Percentiles rank a stretch among this genome's conserved stretches.
These are phyloP conservation scores for Cranoglanis bouderius DNA, from an alignment of 2,113 vertebrate species.

Conservation along the genomic window DNA sequence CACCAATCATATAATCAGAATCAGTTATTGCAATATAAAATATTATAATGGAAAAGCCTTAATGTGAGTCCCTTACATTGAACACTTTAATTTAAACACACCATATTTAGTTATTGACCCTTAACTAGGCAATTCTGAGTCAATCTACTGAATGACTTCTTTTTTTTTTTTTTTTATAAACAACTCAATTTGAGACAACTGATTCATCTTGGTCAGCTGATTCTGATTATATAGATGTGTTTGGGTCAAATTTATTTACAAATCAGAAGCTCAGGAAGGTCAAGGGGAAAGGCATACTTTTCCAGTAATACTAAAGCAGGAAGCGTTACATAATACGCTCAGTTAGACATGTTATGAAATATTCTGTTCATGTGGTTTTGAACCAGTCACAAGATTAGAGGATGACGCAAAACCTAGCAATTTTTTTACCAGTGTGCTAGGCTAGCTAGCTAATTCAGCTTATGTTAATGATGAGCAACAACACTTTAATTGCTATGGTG, in stretches of 20 bases:
- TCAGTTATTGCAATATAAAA: not conserved
- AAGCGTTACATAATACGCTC: not conserved
- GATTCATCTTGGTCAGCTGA: not conserved
- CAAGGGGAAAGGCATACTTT: not conserved
- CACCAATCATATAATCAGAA: not conserved
- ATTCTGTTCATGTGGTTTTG: not conserved
- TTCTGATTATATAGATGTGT: not conserved
- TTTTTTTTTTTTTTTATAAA: not conserved
- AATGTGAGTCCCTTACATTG: not conserved
- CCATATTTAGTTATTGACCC: not conserved
- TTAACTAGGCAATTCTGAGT: not conserved
- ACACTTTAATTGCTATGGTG: not conserved
- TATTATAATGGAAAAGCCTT: not conserved
- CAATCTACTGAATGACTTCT: not conserved
- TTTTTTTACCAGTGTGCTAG: not conserved
- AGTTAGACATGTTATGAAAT: not conserved
- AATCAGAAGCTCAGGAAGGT: not conserved
- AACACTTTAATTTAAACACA: not conserved
- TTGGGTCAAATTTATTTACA: not conserved
- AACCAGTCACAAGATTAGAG: not conserved
- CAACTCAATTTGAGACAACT: not conserved
- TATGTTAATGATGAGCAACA: not conserved
- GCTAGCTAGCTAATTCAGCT: not conserved
- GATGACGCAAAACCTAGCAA: not conserved
- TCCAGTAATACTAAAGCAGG: not conserved